These are phyloP conservation scores for Meliscaeva auricollis DNA, from an alignment of 2,888 invertebrate genomes.

Conservation along the genomic window DNA sequence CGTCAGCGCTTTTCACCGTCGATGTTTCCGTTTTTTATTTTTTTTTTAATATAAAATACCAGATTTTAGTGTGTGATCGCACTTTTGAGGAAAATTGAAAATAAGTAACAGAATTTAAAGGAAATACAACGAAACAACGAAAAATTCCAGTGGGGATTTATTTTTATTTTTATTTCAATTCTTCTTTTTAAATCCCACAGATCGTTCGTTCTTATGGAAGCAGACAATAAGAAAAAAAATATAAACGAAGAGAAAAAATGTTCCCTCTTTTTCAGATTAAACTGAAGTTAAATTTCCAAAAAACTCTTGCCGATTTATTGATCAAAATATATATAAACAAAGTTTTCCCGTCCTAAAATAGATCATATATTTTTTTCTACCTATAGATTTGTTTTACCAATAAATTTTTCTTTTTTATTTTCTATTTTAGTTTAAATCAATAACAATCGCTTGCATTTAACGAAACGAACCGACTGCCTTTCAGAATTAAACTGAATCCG, in stretches of 20 bases:
- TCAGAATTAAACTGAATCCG: slow-evolving; percentile 66
- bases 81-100: slow-evolving; percentile 51
- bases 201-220: slow-evolving; percentile 55
- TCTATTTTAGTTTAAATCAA: slow-evolving; percentile 56
- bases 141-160: slow-evolving; percentile 47
- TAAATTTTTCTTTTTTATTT: slow-evolving; percentile 26
- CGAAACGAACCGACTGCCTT: slow-evolving; percentile 70
- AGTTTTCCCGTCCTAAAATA: slow-evolving; percentile 39
- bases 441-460: slow-evolving; percentile 64
- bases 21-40: slow-evolving; percentile 40
- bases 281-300: slow-evolving; percentile 13
- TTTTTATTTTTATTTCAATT: slow-evolving; percentile 2
- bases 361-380: slow-evolving; percentile 16
- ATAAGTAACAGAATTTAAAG: slow-evolving; percentile 22
- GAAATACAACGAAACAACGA: slow-evolving; percentile 24
- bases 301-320: slow-evolving; percentile 26
- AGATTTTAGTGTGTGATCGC: slow-evolving; percentile 40
- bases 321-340: slow-evolving; percentile 10
- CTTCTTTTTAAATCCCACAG: slow-evolving; percentile 37
- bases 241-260: slow-evolving; percentile 44
- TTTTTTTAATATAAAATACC: background rate
- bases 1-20: slow-evolving; percentile 58
- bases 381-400: background rate
- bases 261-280: slow-evolving; percentile 28
- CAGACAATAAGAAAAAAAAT: background rate